Percentiles rank a stretch among this genome's conserved stretches.
Conservation (phyloP, 2,888 invertebrate genomes). For the Drosophila atroscutellata region DNA sequence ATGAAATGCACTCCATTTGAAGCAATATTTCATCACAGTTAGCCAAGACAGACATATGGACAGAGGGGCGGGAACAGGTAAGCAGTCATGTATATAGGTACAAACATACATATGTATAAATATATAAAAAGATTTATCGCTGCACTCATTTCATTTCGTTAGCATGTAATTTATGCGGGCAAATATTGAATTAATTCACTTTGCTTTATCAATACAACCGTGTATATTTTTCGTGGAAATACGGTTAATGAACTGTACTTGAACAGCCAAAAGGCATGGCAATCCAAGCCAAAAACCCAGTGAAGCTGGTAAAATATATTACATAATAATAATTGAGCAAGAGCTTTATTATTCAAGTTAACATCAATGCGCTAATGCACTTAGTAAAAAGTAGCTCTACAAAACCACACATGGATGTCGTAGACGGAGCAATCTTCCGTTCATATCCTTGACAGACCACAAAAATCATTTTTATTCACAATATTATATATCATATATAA, state of each 20-base stretch:
- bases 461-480: not conserved
- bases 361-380: not conserved
- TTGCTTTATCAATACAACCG: conserved; percentile 61
- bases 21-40: conserved; percentile 72
- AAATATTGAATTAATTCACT: conserved; percentile 61
- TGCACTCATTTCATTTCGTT: conserved; percentile 28
- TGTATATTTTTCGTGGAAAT: conserved; percentile 14
- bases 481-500: not conserved
- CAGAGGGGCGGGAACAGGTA: conserved; percentile 18
- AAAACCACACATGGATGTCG: not conserved
- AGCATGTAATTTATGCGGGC: conserved; percentile 51
- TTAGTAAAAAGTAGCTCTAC: not conserved
- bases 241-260: conserved; percentile 50
- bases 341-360: not conserved
- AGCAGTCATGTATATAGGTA: not conserved
- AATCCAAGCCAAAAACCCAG: not conserved
- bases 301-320: not conserved
- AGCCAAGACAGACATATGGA: conserved; percentile 28
- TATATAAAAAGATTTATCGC: conserved; percentile 46
- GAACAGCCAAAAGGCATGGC: not conserved
- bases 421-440: not conserved
- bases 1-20: conserved; percentile 69
- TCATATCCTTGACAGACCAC: not conserved
- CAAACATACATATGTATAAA: conserved; percentile 3
- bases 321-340: not conserved